A percentile compares a stretch with the other conserved stretches of the same genome.
phyloP scores from a whole-genome alignment of 2,113 vertebrate species.

The Ptilorrhoa leucosticta region DNA sequence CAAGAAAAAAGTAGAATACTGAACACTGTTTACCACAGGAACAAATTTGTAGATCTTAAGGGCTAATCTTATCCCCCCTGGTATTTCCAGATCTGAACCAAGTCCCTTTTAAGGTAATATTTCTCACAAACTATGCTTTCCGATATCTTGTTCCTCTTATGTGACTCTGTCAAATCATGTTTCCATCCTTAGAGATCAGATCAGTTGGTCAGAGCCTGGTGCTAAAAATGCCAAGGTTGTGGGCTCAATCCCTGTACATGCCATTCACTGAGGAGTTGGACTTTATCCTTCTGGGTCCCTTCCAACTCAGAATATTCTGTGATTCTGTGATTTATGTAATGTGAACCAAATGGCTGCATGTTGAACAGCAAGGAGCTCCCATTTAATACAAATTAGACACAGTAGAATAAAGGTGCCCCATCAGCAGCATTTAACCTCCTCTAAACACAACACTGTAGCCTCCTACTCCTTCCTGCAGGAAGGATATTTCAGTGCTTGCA shows the following conservation, averaged over 20 bases:
- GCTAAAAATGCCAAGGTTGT: not conserved
- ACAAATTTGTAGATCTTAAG: not conserved
- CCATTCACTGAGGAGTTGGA: not conserved
- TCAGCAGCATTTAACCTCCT: not conserved
- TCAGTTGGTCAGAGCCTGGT: not conserved
- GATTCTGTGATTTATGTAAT: not conserved
- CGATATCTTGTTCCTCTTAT: not conserved
- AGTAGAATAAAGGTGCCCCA: not conserved
- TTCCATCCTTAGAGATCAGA: not conserved
- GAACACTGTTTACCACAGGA: not conserved
- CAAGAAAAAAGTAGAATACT: not conserved
- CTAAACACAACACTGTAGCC: not conserved
- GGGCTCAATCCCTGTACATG: not conserved
- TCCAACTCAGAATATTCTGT: not conserved
- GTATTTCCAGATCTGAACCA: not conserved
- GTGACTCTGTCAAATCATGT: not conserved
- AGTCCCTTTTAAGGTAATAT: not conserved
- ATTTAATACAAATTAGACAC: not conserved
- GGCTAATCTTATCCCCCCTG: not conserved
- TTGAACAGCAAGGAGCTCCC: not conserved
- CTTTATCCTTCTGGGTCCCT: not conserved
- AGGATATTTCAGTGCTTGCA: not conserved
- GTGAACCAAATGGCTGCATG: not conserved
- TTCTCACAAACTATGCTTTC: not conserved
- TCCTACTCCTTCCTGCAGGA: not conserved